phyloP scores from a whole-genome alignment of 2,888 invertebrate species.

The Mongoloraphidia duomilia region DNA sequence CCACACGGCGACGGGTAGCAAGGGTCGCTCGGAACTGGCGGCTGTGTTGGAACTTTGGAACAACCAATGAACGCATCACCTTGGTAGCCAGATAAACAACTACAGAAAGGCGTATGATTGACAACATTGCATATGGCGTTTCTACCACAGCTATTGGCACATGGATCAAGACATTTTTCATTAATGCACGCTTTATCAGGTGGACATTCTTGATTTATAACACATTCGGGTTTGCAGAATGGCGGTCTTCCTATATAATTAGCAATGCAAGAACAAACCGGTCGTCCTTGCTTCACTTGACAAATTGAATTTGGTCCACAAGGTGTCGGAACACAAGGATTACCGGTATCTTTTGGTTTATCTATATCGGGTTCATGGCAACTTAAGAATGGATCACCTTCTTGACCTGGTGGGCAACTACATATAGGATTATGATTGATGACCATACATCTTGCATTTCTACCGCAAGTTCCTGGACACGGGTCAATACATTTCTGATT shows the following conservation, averaged over 20 bases:
- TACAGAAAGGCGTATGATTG: constrained; percentile 68
- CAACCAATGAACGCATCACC: constrained; percentile 80
- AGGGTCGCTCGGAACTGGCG: constrained; percentile 34
- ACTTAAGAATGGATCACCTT: constrained; percentile 68
- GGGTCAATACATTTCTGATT: constrained; percentile 70
- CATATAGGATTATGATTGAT: constrained; percentile 79
- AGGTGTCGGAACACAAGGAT: constrained; percentile 50
- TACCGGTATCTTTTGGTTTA: constrained; percentile 37
- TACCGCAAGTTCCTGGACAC: constrained; percentile 71
- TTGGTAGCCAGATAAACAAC: constrained; percentile 58
- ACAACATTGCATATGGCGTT: constrained; percentile 69
- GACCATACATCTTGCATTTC: constrained; percentile 60
- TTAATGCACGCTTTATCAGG: constrained; percentile 63
- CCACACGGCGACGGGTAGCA: constrained; percentile 74
- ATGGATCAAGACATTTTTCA: constrained; percentile 74
- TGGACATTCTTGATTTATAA: constrained; percentile 69
- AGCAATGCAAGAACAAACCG: constrained; percentile 66
- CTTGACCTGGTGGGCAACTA: constrained; percentile 55
- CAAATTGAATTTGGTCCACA: constrained; percentile 69
- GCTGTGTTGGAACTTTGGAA: constrained; percentile 30
- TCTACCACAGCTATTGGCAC: constrained; percentile 57
- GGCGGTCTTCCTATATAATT: constrained; percentile 72
- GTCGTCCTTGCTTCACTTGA: constrained; percentile 59
- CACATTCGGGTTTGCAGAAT: constrained; percentile 69
- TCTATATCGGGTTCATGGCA: constrained; percentile 35